Evolutionary conservation across 2,797 vertebrate genomes (phyloP), one percentile per base, ranked within the genome.

Genomic region (Lindbergichthys nudifrons): DNA sequence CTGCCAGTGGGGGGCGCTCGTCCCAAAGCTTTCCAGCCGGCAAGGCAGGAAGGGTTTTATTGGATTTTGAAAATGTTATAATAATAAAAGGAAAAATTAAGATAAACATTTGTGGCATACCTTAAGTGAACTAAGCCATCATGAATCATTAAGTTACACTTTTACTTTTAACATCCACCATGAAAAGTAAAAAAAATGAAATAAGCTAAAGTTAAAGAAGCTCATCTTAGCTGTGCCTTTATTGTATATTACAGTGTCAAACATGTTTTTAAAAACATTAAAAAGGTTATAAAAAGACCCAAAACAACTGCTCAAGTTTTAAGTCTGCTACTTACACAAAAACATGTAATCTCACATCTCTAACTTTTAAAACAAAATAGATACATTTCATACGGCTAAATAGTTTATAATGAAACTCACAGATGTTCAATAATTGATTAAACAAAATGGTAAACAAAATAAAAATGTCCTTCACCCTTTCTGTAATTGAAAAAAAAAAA

Each of bases 341-440:
- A 63, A 39, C 26, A 66, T 46, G 10, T 63, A 6, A 56, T n/a
- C 41, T 67, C 54, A 42, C 51, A 50, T 60, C 19, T 62, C 13
- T 61, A 14, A 42, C 21, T 63, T 61, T 15, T 39, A 26, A 72
- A 56, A 46, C 5, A 18, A 46, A 57, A 58, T 46, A 45, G 73
- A 79, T 47, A 69, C 45, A 62, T 18, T 72, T 43, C 21, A 52
- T 56, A 60, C 32, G 73, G 26, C 54, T 48, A 13, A 58, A 53
- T 61, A 12, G 16, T 60, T 59, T 62, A 63, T 70, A 45, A 23
- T 36, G 10, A 61, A 73, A 46, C 32, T 62, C 52, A 56, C 19
- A 60, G 41, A 67, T 36, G 50, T 15, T 65, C n/a, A 73, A 50
- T 46, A 68, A 42, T 32, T 51, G 5, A 70, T 63, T 18, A 65